These are phyloP conservation scores for Goniozus legneri DNA, from an alignment of 1,140 invertebrate species.

Conservation along the genomic window DNA sequence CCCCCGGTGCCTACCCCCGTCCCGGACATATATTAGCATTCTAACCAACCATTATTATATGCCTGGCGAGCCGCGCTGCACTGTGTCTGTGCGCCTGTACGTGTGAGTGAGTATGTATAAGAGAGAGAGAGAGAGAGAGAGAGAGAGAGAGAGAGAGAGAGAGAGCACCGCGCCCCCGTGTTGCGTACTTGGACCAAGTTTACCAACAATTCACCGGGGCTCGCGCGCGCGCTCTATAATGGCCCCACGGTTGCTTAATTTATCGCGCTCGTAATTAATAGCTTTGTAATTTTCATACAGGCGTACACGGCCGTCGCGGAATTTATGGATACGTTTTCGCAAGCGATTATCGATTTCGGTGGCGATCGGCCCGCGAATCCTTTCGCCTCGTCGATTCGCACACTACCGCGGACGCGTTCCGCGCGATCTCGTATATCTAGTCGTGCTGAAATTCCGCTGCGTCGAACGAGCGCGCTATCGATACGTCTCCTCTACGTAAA, in stretches of 20 bases:
- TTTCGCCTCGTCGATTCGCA: too few species aligned
- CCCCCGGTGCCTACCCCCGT: conserved; percentile 48
- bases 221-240: conserved; percentile 50
- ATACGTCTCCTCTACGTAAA: too few species aligned
- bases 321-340: conserved; percentile 43
- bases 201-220: conserved; percentile 55
- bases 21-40: conserved; percentile 56
- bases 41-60: conserved; percentile 55
- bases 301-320: conserved; percentile 32
- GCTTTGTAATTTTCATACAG: conserved; percentile 56
- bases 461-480: conserved; percentile 7
- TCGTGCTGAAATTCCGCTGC: too few species aligned
- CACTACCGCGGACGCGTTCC: too few species aligned
- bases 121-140: neutral
- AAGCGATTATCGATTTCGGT: conserved; percentile 37
- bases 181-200: conserved; percentile 56
- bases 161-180: conserved; percentile 37
- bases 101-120: too few species aligned
- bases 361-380: conserved; percentile 3
- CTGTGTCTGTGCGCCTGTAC: conserved; percentile 22
- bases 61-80: conserved; percentile 49
- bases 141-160: neutral
- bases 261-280: conserved; percentile 55
- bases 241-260: conserved; percentile 53
- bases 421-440: too few species aligned